A percentile compares a stretch with the other conserved stretches of the same genome.
phyloP scores from a whole-genome alignment of 2,113 vertebrate species.

The Miniopterus natalensis region DNA sequence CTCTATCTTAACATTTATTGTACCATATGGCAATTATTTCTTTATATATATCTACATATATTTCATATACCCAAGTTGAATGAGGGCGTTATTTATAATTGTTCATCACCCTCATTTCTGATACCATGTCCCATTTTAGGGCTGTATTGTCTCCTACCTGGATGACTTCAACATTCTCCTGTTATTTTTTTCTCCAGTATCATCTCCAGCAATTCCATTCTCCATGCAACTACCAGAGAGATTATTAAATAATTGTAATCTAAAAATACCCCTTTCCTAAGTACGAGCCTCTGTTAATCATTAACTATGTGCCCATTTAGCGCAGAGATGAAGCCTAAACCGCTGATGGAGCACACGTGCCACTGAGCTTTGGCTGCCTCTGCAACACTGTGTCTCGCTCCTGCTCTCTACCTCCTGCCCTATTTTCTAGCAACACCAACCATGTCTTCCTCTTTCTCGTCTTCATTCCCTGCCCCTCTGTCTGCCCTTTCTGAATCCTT shows the following conservation, averaged over 20 bases:
- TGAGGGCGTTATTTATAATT: background rate
- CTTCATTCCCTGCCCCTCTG: background rate
- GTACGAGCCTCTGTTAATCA: background rate
- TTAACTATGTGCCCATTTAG: background rate
- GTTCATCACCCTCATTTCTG: background rate
- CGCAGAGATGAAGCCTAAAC: background rate
- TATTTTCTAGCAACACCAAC: background rate
- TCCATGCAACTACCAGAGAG: background rate
- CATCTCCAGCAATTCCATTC: background rate
- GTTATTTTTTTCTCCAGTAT: background rate
- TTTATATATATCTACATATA: background rate
- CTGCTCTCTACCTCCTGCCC: background rate
- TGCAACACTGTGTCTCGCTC: background rate
- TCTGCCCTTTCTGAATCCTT: background rate
- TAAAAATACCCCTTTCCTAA: constrained; percentile 40
- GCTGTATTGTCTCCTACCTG: background rate
- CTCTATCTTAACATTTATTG: background rate
- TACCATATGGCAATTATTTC: background rate
- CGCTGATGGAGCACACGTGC: background rate
- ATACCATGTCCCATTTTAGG: background rate
- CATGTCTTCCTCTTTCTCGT: background rate
- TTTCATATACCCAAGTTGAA: background rate
- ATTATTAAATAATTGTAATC: constrained; percentile 58
- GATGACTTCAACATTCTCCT: background rate
- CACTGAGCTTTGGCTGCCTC: background rate